A percentile compares a stretch with the other conserved stretches of the same genome.
phyloP scores from a whole-genome alignment of 2,888 invertebrate genomes.

The Cryptus armator region DNA sequence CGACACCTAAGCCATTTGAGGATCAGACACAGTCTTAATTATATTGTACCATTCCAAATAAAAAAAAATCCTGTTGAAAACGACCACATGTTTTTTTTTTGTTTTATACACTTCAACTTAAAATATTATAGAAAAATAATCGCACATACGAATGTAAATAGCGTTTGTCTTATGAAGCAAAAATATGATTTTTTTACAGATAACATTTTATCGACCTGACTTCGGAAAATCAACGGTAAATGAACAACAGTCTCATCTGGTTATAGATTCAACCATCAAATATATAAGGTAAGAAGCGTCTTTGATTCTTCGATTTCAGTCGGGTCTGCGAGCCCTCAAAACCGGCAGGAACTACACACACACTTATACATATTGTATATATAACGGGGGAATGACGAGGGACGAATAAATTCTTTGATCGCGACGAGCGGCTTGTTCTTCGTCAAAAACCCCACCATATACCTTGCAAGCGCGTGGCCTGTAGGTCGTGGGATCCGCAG shows the following conservation, averaged over 20 bases:
- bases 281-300: constrained; percentile 73
- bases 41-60: not conserved
- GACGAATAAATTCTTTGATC: constrained; percentile 65
- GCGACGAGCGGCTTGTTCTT: constrained; percentile 62
- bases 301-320: constrained; percentile 5
- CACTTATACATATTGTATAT: not conserved
- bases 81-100: not conserved
- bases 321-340: not conserved
- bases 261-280: constrained; percentile 70
- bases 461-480: constrained; percentile 70
- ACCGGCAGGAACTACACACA: not conserved
- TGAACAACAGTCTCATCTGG: constrained; percentile 73
- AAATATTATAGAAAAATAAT: not conserved
- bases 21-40: constrained; percentile 10
- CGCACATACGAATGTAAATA: no score
- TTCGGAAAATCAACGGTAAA: not conserved
- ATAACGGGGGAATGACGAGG: constrained; percentile 27
- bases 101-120: not conserved
- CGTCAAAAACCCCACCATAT: constrained; percentile 68
- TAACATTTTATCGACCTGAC: not conserved
- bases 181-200: not conserved
- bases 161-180: not conserved
- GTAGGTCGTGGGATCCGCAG: constrained; percentile 68
- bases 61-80: not conserved
- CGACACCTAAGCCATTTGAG: not conserved